Evolutionary conservation across 2,113 vertebrate species (phyloP).

Genomic region (Rattus rattus): DNA sequence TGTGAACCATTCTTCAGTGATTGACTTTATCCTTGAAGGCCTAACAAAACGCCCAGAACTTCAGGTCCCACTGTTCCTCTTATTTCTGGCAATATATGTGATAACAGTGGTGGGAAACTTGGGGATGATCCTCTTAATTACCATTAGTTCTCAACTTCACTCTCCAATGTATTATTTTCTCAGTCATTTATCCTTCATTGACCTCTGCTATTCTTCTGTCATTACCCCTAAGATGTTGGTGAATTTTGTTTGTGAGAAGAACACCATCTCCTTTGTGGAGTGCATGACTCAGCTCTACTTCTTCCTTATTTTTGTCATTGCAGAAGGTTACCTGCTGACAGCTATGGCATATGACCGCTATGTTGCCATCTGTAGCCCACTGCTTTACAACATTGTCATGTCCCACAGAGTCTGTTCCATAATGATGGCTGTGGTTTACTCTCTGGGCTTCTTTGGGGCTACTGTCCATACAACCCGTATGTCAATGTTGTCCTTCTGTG

Average conservation of each 20-base stretch:
- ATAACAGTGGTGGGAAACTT: slow-evolving; percentile 60
- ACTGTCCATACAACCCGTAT: slow-evolving; percentile 34
- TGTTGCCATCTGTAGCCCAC: slow-evolving; percentile 61
- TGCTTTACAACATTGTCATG: slow-evolving; percentile 64
- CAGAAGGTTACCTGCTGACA: slow-evolving; percentile 68
- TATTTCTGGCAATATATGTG: slow-evolving; percentile 62
- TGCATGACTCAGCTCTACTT: slow-evolving; percentile 73
- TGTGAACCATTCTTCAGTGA: slow-evolving; percentile 54
- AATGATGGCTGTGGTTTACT: slow-evolving; percentile 51
- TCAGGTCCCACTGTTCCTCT: slow-evolving; percentile 36
- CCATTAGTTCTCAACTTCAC: slow-evolving; percentile 57
- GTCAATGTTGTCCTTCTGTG: slow-evolving; percentile 70
- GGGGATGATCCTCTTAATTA: slow-evolving; percentile 63
- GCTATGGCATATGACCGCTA: slow-evolving; percentile 72
- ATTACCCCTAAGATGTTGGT: slow-evolving; percentile 69
- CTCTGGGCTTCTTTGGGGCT: slow-evolving; percentile 63
- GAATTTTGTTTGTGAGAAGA: slow-evolving; percentile 67
- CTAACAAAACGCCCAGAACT: slow-evolving; percentile 40
- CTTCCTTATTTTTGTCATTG: slow-evolving; percentile 67
- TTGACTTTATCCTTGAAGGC: slow-evolving; percentile 57
- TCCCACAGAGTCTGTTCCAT: slow-evolving; percentile 45
- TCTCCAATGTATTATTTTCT: slow-evolving; percentile 73
- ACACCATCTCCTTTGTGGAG: slow-evolving; percentile 59
- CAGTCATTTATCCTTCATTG: slow-evolving; percentile 70
- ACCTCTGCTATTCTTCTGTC: slow-evolving; percentile 69